Percentiles rank a stretch among this genome's conserved stretches.
Conservation (phyloP, 2,797 vertebrate genomes). For the Mustela erminea region DNA sequence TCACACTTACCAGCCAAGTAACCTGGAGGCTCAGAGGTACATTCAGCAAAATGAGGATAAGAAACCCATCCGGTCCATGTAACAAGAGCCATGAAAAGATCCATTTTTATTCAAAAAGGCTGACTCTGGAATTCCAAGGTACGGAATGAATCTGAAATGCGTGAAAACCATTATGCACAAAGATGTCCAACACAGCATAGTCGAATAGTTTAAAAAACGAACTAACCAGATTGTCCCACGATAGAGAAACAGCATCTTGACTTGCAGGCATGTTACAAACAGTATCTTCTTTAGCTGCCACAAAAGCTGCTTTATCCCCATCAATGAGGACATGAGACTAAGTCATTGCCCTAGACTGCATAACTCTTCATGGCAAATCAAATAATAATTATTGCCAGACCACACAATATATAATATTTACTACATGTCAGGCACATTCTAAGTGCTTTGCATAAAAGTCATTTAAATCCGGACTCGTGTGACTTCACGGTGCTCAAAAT, state of each 20-base stretch:
- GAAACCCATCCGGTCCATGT: not conserved
- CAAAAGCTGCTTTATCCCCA: not conserved
- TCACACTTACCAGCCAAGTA: not conserved
- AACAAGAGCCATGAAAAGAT: constrained; percentile 26
- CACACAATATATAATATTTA: not conserved
- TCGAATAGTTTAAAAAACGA: constrained; percentile 24
- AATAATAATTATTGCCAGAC: not conserved
- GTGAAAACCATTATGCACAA: not conserved
- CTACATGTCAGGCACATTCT: not conserved
- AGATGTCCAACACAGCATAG: constrained; percentile 8
- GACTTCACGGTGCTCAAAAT: not conserved
- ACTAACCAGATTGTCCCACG: not conserved
- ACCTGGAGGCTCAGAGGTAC: not conserved
- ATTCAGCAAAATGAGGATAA: not conserved
- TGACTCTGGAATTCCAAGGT: not conserved
- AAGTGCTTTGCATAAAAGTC: not conserved
- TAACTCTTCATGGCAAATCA: constrained; percentile 22
- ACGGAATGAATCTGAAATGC: constrained; percentile 20
- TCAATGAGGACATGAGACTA: not conserved
- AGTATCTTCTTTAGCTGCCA: not conserved
- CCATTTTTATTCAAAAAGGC: not conserved
- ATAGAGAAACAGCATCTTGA: not conserved
- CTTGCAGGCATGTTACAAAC: not conserved
- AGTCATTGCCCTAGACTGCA: not conserved
- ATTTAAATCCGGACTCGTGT: not conserved